phyloP scores from a whole-genome alignment of 92 coral and sea anemone species.

The Zoanthus gigantus region DNA sequence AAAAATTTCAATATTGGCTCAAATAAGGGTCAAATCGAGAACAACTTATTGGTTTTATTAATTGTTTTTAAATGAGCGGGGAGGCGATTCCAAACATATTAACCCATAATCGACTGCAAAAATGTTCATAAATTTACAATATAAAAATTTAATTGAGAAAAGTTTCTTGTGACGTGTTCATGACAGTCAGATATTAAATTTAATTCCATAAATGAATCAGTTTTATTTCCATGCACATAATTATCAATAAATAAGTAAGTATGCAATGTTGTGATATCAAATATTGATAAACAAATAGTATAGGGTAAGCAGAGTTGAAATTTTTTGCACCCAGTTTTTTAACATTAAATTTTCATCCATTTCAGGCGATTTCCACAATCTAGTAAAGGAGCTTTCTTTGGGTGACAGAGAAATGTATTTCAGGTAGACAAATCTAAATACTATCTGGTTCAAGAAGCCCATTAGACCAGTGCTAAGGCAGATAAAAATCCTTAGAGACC shows the following conservation, averaged over 20 bases:
- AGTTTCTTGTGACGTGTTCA: background rate
- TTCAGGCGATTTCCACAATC: conserved; percentile 58
- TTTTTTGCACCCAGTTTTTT: background rate
- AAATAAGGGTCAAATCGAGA: background rate
- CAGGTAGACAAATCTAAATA: conserved; percentile 35
- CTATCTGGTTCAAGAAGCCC: background rate
- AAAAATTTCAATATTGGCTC: background rate
- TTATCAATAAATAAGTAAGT: background rate
- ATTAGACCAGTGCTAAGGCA: background rate
- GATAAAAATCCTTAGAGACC: background rate
- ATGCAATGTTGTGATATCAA: background rate
- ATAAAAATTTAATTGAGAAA: background rate
- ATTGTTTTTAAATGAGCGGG: background rate
- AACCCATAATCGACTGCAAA: background rate
- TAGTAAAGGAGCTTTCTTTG: conserved; percentile 61
- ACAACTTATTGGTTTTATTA: background rate
- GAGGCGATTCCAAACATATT: background rate
- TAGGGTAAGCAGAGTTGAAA: background rate
- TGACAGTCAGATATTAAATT: background rate
- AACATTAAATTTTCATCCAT: background rate
- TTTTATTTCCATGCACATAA: background rate
- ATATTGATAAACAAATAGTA: background rate
- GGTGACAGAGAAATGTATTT: conserved; percentile 68
- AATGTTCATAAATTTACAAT: background rate
- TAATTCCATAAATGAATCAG: background rate